Evolutionary conservation across 2,113 vertebrate species (phyloP), one percentile per base, ranked within the genome.

Genomic region (Pterocles orientalis): DNA sequence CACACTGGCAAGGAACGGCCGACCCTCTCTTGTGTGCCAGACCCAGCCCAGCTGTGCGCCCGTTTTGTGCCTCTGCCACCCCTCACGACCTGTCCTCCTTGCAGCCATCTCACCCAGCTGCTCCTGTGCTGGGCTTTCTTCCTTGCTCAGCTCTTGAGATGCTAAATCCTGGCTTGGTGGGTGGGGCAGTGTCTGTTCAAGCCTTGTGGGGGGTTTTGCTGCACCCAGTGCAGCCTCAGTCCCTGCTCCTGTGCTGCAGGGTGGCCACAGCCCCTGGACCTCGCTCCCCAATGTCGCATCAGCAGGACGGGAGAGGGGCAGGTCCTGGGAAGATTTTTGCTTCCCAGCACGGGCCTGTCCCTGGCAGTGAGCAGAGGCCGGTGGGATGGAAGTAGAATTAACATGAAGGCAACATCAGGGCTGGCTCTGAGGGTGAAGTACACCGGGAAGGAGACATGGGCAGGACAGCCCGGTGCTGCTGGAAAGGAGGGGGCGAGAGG

Each of bases 221-320:
- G 73, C 26, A 33, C 12, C 9, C 17, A 6, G 28, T 26, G 77
- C 73, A 78, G 64, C 50, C 21, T 60, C n/a, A 64, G n/a, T 56
- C 54, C n/a, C 85, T 33, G 16, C 28, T 23, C 33, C 56, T 61
- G 23, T n/a, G 20, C 41, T 66, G 18, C 43, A 47, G 61, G 9
- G 15, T n/a, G 83, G 36, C 33, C 51, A n/a, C 4, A 5, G 34
- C 8, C 26, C 29, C 65, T 36, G 64, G 25, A 41, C 33, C 54
- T 77, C 0, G 0, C 50, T 69, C 28, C 39, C 51, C 33, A 33
- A 0, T 1, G 0, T n/a, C 2, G 4, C 17, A 9, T 10, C 56
- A 33, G 62, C 36, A 36, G 39, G 29, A 31, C 1, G 17, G 69
- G 36, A 12, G 21, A 45, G 53, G 1, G 10, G 34, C 66, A 39